Conservation (phyloP, 2,888 invertebrate genomes). For the Spisula subtruncata region DNA sequence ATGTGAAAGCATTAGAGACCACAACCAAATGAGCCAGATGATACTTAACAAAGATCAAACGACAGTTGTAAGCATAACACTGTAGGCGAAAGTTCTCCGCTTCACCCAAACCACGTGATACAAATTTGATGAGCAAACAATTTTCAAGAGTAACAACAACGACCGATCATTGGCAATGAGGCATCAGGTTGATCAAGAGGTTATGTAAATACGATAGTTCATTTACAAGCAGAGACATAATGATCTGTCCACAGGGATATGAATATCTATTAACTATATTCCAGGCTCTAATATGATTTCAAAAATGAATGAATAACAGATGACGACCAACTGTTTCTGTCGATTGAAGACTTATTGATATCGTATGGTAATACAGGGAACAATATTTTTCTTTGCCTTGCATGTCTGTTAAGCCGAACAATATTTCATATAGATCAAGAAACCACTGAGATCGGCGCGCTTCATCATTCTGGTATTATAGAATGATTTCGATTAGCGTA, state of each 20-base stretch:
- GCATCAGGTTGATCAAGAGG: background rate
- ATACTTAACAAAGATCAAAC: too few species aligned
- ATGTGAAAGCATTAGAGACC: too few species aligned
- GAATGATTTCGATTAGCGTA: background rate
- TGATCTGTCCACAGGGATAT: background rate
- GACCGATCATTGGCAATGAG: background rate
- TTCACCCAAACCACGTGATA: too few species aligned
- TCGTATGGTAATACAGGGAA: background rate
- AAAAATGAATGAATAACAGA: background rate
- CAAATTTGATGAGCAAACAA: background rate
- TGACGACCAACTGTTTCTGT: background rate
- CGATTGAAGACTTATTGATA: background rate
- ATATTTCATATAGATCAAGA: constrained; percentile 18
- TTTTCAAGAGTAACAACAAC: background rate
- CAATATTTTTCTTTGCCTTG: background rate
- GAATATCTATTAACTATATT: constrained; percentile 15
- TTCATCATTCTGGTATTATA: background rate
- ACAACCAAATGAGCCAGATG: too few species aligned
- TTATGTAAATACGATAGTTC: constrained; percentile 25
- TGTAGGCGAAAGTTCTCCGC: too few species aligned
- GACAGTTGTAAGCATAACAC: too few species aligned
- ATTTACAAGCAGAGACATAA: constrained; percentile 20
- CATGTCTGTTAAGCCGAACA: background rate
- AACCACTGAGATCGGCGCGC: background rate
- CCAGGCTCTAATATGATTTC: background rate